Base-by-base conservation (phyloP, 2,888 invertebrate genomes). In the Heliconius hortense region DNA sequence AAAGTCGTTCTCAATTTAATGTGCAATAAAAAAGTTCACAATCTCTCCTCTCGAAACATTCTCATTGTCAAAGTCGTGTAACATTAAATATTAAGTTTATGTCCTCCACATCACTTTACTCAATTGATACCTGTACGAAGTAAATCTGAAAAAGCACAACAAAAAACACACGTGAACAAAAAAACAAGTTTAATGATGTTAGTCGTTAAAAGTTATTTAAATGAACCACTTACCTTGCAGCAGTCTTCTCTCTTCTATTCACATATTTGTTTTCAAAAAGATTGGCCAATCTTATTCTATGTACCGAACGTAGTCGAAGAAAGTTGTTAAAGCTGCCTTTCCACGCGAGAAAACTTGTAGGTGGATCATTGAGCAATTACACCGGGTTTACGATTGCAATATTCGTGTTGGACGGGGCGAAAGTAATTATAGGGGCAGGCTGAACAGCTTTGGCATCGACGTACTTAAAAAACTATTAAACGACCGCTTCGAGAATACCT, bases 61-160 rank as follows among this genome's bases (percentile, higher is more conserved):
- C 72, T 72, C 67, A 77, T 74, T 77, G 72, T 77, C 74, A 72
- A 73, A 72, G 63, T 77, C 73, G 64, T 59, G 48, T 62, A 66
- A 62, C 77, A 74, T 77, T 76, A 75, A 77, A 73, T 74, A 60
- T 72, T 73, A 77, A 75, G n/a, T 76, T 76, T 75, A 74, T 75
- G 74, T 67, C 28, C 64, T 39, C 72, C 53, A n/a, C 71, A 53
- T 63, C 63, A 56, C 69, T 78, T 71, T 77, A 74, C 59, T 39
- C 76, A 85, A 93, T 93, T 94, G 93, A 93, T 94, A 93, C 93
- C 93, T 92, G 93, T 90, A 91, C 78, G 82, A 78, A 80, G 83
- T 83, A 86, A 81, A 85, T 87, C 91, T 91, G 90, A 83, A 90
- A 90, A 86, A 85, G 88, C 90, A 93, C 91, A 92, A 85, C 84